A percentile compares a stretch with the other conserved stretches of the same genome.
Evolutionary conservation across 2,888 invertebrate genomes (phyloP).

Genomic region (Mesorhabditis belari): DNA sequence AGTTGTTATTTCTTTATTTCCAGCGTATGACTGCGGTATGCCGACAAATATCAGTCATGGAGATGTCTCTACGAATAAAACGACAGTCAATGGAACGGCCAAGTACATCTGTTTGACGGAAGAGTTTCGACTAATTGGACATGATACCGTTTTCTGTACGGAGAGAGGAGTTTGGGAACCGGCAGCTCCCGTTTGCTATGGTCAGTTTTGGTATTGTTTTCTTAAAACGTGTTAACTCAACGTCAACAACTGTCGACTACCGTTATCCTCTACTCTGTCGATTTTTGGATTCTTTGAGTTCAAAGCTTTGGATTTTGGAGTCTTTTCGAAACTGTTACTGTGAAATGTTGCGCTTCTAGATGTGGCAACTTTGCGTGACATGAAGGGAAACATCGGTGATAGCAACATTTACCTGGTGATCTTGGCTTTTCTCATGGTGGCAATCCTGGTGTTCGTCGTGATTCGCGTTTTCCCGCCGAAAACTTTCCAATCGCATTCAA

Average conservation of each 20-base stretch:
- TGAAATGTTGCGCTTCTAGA: no score
- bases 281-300: no score
- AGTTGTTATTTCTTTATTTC: constrained; percentile 1
- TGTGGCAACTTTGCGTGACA: constrained; percentile 32
- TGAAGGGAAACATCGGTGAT: constrained; percentile 16
- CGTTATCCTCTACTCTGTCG: no score
- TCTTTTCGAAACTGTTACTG: no score
- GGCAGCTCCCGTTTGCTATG: constrained; percentile 40
- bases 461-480: constrained; percentile 17
- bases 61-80: constrained; percentile 16
- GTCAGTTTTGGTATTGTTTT: constrained; percentile 14
- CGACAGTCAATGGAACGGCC: constrained; percentile 28
- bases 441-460: constrained; percentile 24
- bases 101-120: constrained; percentile 35
- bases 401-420: constrained; percentile 23
- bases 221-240: no score
- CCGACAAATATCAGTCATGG: constrained; percentile 35
- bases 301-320: no score
- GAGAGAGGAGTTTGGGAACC: constrained; percentile 38
- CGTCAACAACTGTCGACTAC: no score
- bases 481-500: neutral
- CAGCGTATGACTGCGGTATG: constrained; percentile 32
- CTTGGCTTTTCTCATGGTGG: constrained; percentile 26
- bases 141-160: constrained; percentile 27
- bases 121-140: constrained; percentile 39